A percentile compares a stretch with the other conserved stretches of the same genome.
phyloP scores from a whole-genome alignment of 2,797 vertebrate genomes.

The Danio choprae region DNA sequence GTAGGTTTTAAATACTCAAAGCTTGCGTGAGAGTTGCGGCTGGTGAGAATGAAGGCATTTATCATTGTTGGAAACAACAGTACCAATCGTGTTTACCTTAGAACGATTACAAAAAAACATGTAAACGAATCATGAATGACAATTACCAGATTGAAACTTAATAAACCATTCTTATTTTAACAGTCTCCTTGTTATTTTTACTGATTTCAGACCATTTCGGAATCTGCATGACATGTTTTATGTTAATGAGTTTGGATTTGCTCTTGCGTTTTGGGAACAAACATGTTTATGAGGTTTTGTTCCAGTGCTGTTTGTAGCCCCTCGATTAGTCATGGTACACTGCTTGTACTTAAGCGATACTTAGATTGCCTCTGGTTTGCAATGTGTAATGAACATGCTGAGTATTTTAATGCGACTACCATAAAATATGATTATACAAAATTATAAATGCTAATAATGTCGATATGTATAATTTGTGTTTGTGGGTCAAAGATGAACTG shows the following conservation, averaged over 20 bases:
- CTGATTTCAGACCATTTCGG: not conserved
- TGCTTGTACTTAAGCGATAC: not conserved
- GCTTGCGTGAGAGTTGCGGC: constrained; percentile 25
- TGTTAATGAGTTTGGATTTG: not conserved
- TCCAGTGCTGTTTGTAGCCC: not conserved
- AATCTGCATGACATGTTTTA: not conserved
- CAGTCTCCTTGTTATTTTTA: constrained; percentile 56
- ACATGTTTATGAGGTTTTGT: not conserved
- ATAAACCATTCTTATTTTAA: constrained; percentile 77
- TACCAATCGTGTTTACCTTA: constrained; percentile 86
- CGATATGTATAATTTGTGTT: too few relatives aligned
- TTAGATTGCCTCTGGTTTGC: not conserved
- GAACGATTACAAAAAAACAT: constrained; percentile 80
- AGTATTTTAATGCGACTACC: too few relatives aligned
- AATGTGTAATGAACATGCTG: not conserved
- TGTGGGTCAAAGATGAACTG: too few relatives aligned
- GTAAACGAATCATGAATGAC: constrained; percentile 72
- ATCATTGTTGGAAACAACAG: constrained; percentile 81
- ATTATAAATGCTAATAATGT: too few relatives aligned
- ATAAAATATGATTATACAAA: too few relatives aligned
- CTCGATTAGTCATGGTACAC: not conserved
- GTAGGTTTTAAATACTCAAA: constrained; percentile 83
- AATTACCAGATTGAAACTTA: constrained; percentile 72
- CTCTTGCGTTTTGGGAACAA: not conserved
- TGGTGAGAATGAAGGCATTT: constrained; percentile 77